A percentile compares a stretch with the other conserved stretches of the same genome.
Evolutionary conservation across 1,140 invertebrate species (phyloP).

Genomic region (Drosophila carrolli): DNA sequence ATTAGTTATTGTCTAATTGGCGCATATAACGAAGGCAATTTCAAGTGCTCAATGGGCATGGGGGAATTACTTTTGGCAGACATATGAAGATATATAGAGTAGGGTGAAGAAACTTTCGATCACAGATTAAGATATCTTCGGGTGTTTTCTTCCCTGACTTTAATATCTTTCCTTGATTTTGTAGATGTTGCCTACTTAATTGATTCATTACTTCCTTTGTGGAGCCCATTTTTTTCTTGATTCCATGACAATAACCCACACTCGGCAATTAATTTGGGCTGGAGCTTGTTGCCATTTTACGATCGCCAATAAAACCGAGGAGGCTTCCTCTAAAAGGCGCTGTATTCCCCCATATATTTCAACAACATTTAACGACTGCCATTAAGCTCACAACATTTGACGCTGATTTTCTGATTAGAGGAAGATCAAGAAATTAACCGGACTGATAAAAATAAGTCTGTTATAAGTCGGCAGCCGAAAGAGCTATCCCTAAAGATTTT

Average conservation of each 20-base stretch:
- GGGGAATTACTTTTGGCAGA: slow-evolving; percentile 16
- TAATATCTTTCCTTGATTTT: slow-evolving; percentile 15
- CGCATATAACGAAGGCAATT: slow-evolving; percentile 78
- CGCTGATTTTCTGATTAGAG: slow-evolving; percentile 50
- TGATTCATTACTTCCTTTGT: slow-evolving; percentile 71
- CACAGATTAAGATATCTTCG: slow-evolving; percentile 15
- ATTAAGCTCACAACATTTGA: slow-evolving; percentile 63
- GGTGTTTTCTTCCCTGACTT: slow-evolving; percentile 26
- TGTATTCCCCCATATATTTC: slow-evolving; percentile 10
- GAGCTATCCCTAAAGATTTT: slow-evolving; percentile 41
- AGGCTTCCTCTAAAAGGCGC: slow-evolving; percentile 12
- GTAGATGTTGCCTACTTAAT: slow-evolving; percentile 29
- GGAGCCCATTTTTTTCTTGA: slow-evolving; percentile 10
- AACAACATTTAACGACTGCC: slow-evolving; percentile 52
- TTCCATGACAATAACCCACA: slow-evolving; percentile 40
- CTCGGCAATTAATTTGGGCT: slow-evolving; percentile 49
- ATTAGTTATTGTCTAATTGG: slow-evolving; percentile 81
- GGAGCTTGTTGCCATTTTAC: slow-evolving; percentile 64
- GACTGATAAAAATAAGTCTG: slow-evolving; percentile 29
- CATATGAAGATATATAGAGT: slow-evolving; percentile 3
- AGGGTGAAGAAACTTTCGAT: slow-evolving; percentile 36
- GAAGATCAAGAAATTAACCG: slow-evolving; percentile 27
- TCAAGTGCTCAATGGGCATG: slow-evolving; percentile 22
- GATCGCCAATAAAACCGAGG: slow-evolving; percentile 48
- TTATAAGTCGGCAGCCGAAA: slow-evolving; percentile 16